Base-by-base conservation (phyloP, 1,140 invertebrate species). In the Microvelia longipes region DNA sequence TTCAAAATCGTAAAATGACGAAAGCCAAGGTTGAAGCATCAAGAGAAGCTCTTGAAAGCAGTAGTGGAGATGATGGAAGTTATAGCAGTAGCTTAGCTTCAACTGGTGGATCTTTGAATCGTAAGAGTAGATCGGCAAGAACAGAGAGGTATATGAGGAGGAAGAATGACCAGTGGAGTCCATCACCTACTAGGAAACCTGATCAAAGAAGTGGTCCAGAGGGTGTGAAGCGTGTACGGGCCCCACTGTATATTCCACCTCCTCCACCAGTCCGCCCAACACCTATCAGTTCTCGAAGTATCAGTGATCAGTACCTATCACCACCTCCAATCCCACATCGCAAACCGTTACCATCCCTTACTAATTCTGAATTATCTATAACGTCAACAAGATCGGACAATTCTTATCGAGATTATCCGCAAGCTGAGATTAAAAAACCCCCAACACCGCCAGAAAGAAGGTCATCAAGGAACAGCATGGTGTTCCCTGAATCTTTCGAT, bases 111-210 rank as follows among this genome's bases (percentile, higher is more conserved):
- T 84, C 82, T 2, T 77, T 81, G 50, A 84, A 77, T 70, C 79
- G 81, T 24, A 79, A 80, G 69, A 83, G 84, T 28, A 81, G 90
- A 68, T 84, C 85, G 25, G 88, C 90, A 0, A 82, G 90, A 73
- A 91, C 89, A 66, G 90, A 92, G 77, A 82, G 90, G 29, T 90
- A 91, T 74, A 85, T 89, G 65, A 89, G 89, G 75, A 81, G 90
- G 30, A 79, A 90, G 66, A 89, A 87, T 1, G 85, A 50, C 88
- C 90, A 70, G 87, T 88, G 50, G 84, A 76, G n/a, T 28, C 63
- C 50, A 70, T 72, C 29, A 72, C 72, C 28, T 29, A 66, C 68
- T 28, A 68, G 27, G 15, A 62, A 67, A 61, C 71, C 35, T 67
- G 71, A 64, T 14, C 27, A 35, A 24, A 62, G 25, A 29, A 68